A percentile compares a stretch with the other conserved stretches of the same genome.
phyloP scores from a whole-genome alignment of 2,113 vertebrate genomes.

The Glaucidium brasilianum region DNA sequence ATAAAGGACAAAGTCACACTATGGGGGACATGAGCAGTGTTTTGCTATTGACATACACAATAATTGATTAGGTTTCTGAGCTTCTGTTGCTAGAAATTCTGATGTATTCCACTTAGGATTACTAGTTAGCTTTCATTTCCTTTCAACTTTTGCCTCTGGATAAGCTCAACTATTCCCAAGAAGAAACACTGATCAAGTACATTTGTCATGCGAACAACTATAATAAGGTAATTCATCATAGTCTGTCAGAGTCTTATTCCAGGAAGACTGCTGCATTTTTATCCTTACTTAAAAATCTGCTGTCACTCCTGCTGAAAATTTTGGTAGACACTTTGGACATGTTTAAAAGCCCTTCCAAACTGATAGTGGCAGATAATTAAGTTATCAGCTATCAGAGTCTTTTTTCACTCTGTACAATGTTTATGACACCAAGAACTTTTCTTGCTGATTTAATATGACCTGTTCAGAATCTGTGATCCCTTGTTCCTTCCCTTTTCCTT shows the following conservation, averaged over 20 bases:
- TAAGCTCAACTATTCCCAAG: slow-evolving; percentile 77
- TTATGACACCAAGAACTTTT: slow-evolving; percentile 53
- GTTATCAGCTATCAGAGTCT: slow-evolving; percentile 61
- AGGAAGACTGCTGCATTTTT: slow-evolving; percentile 76
- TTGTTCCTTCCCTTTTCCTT: not conserved
- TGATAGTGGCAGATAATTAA: slow-evolving; percentile 78
- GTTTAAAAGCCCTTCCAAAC: slow-evolving; percentile 75
- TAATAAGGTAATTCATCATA: slow-evolving; percentile 85
- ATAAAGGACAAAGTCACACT: not conserved
- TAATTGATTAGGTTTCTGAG: slow-evolving; percentile 59
- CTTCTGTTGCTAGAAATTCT: slow-evolving; percentile 58
- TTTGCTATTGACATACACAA: slow-evolving; percentile 55
- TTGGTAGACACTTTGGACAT: slow-evolving; percentile 75
- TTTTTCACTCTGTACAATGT: slow-evolving; percentile 8
- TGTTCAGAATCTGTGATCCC: not conserved
- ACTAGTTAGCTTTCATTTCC: slow-evolving; percentile 71
- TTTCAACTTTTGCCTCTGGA: slow-evolving; percentile 76
- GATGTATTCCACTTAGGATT: slow-evolving; percentile 64
- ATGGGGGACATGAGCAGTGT: not conserved
- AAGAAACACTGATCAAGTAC: slow-evolving; percentile 78
- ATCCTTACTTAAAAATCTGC: slow-evolving; percentile 75
- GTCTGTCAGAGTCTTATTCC: slow-evolving; percentile 76
- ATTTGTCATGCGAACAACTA: slow-evolving; percentile 77
- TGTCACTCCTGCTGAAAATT: slow-evolving; percentile 72
- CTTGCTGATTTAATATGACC: slow-evolving; percentile 51